Conservation (phyloP, 30 jellyfish, hydroid and myxozoan species). For the Mastigias papua region DNA sequence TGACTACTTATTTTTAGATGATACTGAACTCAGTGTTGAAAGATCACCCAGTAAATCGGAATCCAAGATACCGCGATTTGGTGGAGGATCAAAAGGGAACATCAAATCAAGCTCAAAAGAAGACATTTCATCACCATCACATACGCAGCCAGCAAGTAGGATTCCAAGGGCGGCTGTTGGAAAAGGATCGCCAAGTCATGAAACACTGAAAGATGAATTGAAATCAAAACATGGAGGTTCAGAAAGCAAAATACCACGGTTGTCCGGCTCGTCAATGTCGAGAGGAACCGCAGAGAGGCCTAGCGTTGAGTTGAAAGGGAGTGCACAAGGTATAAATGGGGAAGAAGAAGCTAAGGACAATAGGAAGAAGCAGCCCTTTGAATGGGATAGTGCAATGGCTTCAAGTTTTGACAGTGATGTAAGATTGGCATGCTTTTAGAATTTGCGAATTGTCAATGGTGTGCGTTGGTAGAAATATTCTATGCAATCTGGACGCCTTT, state of each 20-base stretch:
- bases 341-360: background rate
- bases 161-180: background rate
- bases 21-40: background rate
- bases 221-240: background rate
- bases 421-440: background rate
- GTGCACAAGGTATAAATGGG: background rate
- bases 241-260: constrained; percentile 43
- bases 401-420: constrained; percentile 68
- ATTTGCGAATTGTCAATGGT: no score
- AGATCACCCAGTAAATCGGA: background rate
- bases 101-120: constrained; percentile 24
- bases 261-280: constrained; percentile 14
- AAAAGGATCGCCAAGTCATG: background rate
- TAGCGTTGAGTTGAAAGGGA: background rate
- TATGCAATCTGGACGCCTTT: no score
- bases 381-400: constrained; percentile 20
- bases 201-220: background rate
- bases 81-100: constrained; percentile 3
- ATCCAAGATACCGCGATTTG: constrained; percentile 47
- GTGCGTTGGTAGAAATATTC: no score
- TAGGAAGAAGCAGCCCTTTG: constrained; percentile 15
- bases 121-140: background rate
- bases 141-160: background rate
- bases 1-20: constrained; percentile 2
- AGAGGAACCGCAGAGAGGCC: background rate